phyloP scores from a whole-genome alignment of 2,888 invertebrate genomes.

The Microplitis manilae region DNA sequence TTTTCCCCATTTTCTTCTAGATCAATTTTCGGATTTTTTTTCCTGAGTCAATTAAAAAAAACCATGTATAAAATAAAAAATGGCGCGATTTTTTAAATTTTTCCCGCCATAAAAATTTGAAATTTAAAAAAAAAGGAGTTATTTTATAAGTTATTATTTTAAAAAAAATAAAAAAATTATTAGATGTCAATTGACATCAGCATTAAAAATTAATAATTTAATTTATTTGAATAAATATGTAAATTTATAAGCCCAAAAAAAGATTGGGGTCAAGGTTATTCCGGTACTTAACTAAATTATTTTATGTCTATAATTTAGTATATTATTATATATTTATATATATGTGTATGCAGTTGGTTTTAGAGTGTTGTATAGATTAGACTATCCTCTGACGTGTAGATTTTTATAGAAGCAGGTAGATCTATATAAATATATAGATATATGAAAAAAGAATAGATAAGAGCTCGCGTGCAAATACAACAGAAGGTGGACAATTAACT shows the following conservation, averaged over 20 bases:
- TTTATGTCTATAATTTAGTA: neutral
- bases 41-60: neutral
- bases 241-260: neutral
- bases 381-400: neutral
- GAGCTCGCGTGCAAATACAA: neutral
- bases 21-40: neutral
- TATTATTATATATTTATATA: neutral
- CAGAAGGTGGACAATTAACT: neutral
- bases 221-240: neutral
- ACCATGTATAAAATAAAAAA: too few species aligned
- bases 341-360: neutral
- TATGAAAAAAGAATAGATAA: neutral
- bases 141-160: neutral
- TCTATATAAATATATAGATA: neutral
- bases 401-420: neutral
- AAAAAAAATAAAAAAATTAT: neutral
- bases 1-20: too few species aligned
- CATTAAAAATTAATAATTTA: neutral
- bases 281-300: neutral
- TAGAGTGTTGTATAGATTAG: neutral
- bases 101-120: too few species aligned
- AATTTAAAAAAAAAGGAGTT: too few species aligned
- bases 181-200: neutral
- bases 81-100: too few species aligned
- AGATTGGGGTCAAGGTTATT: neutral